Evolutionary conservation across 1,140 invertebrate species (phyloP).

Genomic region (Heliothis subflexa): DNA sequence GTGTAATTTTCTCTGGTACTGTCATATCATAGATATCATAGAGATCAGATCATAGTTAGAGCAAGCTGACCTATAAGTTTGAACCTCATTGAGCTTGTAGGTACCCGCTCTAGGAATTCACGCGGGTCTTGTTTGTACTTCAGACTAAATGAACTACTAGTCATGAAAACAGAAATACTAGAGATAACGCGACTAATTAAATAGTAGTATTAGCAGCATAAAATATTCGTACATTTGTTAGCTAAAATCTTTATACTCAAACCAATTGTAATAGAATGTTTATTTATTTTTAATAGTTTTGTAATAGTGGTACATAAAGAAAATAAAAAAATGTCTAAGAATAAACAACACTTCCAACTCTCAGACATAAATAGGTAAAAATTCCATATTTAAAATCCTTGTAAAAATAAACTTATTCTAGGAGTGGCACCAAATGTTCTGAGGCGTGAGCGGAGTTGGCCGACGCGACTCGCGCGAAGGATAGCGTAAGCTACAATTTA

Average conservation of each 20-base stretch:
- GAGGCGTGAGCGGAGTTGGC: conserved; percentile 47
- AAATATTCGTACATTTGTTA: too few relatives aligned
- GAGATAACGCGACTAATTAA: too few relatives aligned
- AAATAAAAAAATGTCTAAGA: too few relatives aligned
- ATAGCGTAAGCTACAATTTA: conserved; percentile 66
- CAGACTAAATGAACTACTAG: neutral
- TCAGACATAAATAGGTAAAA: neutral
- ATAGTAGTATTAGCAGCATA: too few relatives aligned
- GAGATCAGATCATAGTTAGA: neutral
- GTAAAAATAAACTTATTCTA: conserved; percentile 19
- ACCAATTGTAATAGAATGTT: too few relatives aligned
- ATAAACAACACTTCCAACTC: too few relatives aligned
- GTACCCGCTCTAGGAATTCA: neutral
- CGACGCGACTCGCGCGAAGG: conserved; percentile 51
- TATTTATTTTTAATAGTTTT: too few relatives aligned
- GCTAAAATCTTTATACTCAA: too few relatives aligned
- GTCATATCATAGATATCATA: too few relatives aligned
- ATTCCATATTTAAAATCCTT: conserved; percentile 26
- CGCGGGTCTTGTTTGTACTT: neutral
- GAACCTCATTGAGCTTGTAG: neutral
- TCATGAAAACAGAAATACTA: neutral
- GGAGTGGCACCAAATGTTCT: conserved; percentile 53
- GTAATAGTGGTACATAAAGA: too few relatives aligned
- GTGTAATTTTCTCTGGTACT: neutral
- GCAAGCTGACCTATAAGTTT: conserved; percentile 3